Base-by-base conservation (phyloP, 2,113 vertebrate genomes). In the Tetraodon nigroviridis region DNA sequence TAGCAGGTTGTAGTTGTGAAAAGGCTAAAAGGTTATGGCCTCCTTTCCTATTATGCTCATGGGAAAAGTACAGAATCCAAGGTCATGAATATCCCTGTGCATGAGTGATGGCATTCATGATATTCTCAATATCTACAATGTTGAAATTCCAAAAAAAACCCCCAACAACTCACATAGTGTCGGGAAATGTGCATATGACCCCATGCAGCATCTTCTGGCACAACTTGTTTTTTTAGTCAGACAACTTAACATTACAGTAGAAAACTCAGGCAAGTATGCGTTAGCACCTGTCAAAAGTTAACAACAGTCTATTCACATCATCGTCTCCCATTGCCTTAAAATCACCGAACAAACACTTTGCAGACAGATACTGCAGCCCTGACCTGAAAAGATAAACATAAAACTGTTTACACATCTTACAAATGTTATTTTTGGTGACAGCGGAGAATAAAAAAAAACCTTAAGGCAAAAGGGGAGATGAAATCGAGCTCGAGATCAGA, bases 341-440 rank as follows among this genome's bases (percentile, higher is more conserved):
- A 67, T 51, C 41, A 55, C 64, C 73, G 64, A 64, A 78, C 67
- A 56, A 73, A 54, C 70, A 59, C 55, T 69, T 74, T 67, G 45
- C 49, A 74, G 56, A 81, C 47, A 72, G 57, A 54, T 16, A 64
- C 61, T 51, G 69, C 56, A 18, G 75, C 64, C 67, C 62, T 74
- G 80, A 80, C 72, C 76, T 61, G 61, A 55, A 32, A 73, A 5
- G 44, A 75, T 77, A 75, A 79, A 76, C 69, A 81, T 75, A 58
- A 75, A 81, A 72, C 56, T 69, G 75, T 81, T 83, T 75, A 77
- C 55, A 68, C 71, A 71, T 80, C 79, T 80, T 76, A 80, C 29
- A 41, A 73, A 58, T 69, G 78, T 81, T 83, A 83, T 83, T 83
- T 81, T 71, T 85, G 73, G 73, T 83, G 78, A 77, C 78, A 69